These are phyloP conservation scores for Prolemur simus DNA, from an alignment of 2,113 vertebrate species.

Conservation along the genomic window DNA sequence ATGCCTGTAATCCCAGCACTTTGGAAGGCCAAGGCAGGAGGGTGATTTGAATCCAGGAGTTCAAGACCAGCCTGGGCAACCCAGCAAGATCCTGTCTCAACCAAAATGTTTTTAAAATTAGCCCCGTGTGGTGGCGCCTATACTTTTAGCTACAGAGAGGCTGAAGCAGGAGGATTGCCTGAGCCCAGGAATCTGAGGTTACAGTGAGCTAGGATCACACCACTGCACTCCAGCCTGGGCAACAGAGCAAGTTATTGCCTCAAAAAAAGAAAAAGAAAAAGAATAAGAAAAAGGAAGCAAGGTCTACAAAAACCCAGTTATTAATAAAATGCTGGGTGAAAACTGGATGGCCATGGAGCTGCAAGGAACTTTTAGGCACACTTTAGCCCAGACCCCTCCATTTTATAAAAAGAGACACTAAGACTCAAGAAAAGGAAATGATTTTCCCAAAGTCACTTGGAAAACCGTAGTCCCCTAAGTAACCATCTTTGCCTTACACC, in stretches of 20 bases:
- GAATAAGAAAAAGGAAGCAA: conserved; percentile 45
- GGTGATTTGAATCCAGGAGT: too few relatives aligned
- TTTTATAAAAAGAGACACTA: neutral
- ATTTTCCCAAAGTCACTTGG: neutral
- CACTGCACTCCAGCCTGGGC: too few relatives aligned
- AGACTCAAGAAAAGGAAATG: neutral
- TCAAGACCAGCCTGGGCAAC: too few relatives aligned
- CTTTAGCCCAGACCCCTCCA: neutral
- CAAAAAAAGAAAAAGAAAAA: conserved; percentile 13
- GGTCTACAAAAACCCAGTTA: neutral
- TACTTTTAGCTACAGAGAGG: too few relatives aligned
- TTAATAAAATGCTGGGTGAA: neutral
- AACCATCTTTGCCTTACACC: neutral
- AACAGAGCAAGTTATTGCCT: neutral
- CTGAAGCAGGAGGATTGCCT: too few relatives aligned
- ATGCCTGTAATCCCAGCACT: too few relatives aligned
- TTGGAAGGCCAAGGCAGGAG: too few relatives aligned
- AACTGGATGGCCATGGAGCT: neutral
- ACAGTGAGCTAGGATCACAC: too few relatives aligned
- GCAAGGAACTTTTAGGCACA: neutral
- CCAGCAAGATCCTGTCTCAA: too few relatives aligned
- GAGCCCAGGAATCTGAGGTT: too few relatives aligned
- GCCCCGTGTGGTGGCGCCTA: too few relatives aligned
- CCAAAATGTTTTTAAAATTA: too few relatives aligned
- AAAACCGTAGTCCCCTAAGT: neutral